These are phyloP conservation scores for Cyphomyrmex costatus DNA, from an alignment of 1,140 invertebrate genomes.

Conservation along the genomic window DNA sequence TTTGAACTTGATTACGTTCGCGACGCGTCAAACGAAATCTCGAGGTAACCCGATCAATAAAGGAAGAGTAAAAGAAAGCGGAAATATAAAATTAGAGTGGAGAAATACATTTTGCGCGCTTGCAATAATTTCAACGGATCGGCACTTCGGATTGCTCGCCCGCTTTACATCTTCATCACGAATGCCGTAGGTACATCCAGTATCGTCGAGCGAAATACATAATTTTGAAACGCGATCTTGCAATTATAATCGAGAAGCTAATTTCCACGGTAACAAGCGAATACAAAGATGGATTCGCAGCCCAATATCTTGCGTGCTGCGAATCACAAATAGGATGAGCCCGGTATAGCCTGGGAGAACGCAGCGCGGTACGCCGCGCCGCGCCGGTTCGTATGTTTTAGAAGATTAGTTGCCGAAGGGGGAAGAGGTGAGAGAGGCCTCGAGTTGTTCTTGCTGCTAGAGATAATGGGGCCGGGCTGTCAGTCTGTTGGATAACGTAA, in stretches of 20 bases:
- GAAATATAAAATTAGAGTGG: too few species aligned
- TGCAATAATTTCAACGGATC: slow-evolving; percentile 30
- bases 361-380: background rate
- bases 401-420: slow-evolving; percentile 79
- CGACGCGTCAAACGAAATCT: slow-evolving; percentile 28
- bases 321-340: slow-evolving; percentile 67
- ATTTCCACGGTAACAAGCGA: slow-evolving; percentile 48
- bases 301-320: slow-evolving; percentile 67
- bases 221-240: slow-evolving; percentile 52
- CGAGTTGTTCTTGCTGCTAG: slow-evolving; percentile 75
- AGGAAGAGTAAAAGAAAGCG: background rate
- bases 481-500: slow-evolving; percentile 79
- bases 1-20: slow-evolving; percentile 33
- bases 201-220: slow-evolving; percentile 59
- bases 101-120: background rate
- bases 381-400: slow-evolving; percentile 74
- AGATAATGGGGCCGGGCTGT: slow-evolving; percentile 77
- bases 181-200: slow-evolving; percentile 24
- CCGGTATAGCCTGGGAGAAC: slow-evolving; percentile 40
- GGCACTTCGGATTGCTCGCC: slow-evolving; percentile 8
- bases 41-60: background rate
- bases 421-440: slow-evolving; percentile 49
- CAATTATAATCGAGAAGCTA: slow-evolving; percentile 63
- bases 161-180: slow-evolving; percentile 33
- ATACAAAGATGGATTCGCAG: slow-evolving; percentile 31